Base-by-base conservation (phyloP, 2,888 invertebrate genomes). In the Yponomeuta malinellus region DNA sequence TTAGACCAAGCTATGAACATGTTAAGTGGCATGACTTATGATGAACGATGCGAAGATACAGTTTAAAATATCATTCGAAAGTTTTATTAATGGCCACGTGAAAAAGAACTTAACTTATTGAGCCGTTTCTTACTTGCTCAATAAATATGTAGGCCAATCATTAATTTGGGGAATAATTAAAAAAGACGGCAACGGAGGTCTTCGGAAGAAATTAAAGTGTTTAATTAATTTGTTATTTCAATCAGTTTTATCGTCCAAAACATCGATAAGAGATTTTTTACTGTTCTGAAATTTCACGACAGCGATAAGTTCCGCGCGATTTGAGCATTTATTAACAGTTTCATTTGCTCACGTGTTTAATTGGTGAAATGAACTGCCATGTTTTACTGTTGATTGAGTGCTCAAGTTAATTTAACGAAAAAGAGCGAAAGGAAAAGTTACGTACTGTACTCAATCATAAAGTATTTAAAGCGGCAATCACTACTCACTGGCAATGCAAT, bases 81-180 rank as follows among this genome's bases (percentile, higher is more conserved):
- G 68, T 68, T 68, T n/a, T 37, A 68, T 68, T 48, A 68, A 68
- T 68, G 1, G 37, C 68, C 12, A 12, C 37, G 52, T 12, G 52
- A 59, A 59, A 59, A 59, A 68, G 68, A 68, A n/a, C 33, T 29
- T 29, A 65, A 31, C 33, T 65, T 65, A 65, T 65, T 65, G 29
- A 6, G 52, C 52, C 52, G 52, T 15, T 59, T 5, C 52, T 12
- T 59, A 59, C 52, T 59, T 12, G 15, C 52, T 43, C 52, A 15
- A 12, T 59, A 59, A 59, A 12, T 15, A 15, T 59, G 52, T 59
- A 15, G 52, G 52, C 15, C 52, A 59, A 59, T 59, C 52, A 52
- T 52, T 52, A n/a, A 31, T 68, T 52, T 48, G 48, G 31, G 31
- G 48, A 68, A 29, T 68, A 48, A 68, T 68, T 68, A 68, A 68